Evolutionary conservation across 1,140 invertebrate species (phyloP).

Genomic region (Oncopeltus fasciatus): DNA sequence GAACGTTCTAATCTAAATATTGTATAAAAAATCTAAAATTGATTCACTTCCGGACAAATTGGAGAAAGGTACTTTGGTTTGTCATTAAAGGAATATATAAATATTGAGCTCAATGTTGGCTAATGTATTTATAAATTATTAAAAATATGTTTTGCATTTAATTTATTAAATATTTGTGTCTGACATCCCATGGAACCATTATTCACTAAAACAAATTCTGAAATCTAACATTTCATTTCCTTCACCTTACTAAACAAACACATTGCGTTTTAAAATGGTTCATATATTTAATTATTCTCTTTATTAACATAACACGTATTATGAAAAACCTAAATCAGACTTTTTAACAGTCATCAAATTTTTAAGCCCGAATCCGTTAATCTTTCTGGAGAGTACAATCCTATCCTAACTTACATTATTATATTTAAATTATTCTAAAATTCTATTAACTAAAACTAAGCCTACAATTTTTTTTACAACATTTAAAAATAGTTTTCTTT

Average conservation of each 20-base stretch:
- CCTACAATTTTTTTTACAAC: slow-evolving; percentile 7
- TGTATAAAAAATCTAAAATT: slow-evolving; percentile 6
- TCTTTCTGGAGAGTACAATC: slow-evolving; percentile 7
- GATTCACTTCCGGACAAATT: slow-evolving; percentile 4
- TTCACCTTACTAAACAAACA: background rate
- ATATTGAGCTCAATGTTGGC: slow-evolving; percentile 7
- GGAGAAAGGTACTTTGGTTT: slow-evolving; percentile 9
- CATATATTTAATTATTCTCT: background rate
- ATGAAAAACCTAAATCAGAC: slow-evolving; percentile 11
- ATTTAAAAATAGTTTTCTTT: slow-evolving; percentile 11
- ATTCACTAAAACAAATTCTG: background rate
- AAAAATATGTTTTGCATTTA: background rate
- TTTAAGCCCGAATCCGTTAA: slow-evolving; percentile 8
- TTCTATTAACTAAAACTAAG: slow-evolving; percentile 7
- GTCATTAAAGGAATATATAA: slow-evolving; percentile 3
- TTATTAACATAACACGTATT: slow-evolving; percentile 5
- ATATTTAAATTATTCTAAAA: slow-evolving; percentile 9
- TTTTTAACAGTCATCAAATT: slow-evolving; percentile 8
- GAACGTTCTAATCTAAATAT: background rate
- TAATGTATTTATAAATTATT: background rate
- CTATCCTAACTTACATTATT: background rate
- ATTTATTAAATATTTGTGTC: slow-evolving; percentile 4
- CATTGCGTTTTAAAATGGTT: background rate
- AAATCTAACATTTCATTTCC: background rate
- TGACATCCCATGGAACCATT: slow-evolving; percentile 1